These are phyloP conservation scores for Amorpha juglandis DNA, from an alignment of 2,888 invertebrate species.

Conservation along the genomic window DNA sequence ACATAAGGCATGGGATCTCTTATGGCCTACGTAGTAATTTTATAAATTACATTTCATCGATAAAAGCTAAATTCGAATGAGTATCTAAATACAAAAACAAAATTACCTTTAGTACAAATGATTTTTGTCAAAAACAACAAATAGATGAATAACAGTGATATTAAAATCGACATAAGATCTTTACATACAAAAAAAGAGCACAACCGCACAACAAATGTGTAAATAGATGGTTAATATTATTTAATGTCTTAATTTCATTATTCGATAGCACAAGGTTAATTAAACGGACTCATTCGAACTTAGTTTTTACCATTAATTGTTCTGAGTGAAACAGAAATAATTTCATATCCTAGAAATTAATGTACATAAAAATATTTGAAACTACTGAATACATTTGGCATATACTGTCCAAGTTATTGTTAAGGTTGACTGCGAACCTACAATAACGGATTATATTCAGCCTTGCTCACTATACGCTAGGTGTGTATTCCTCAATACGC, in stretches of 20 bases:
- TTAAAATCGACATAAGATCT: no score
- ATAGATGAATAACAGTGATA: no score
- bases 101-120: neutral
- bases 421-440: no score
- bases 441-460: neutral
- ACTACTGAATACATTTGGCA: constrained; percentile 15
- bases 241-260: neutral
- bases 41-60: constrained; percentile 6
- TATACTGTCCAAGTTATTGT: constrained; percentile 6
- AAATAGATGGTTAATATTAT: neutral
- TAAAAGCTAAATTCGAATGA: constrained; percentile 8
- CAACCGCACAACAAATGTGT: neutral
- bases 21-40: constrained; percentile 20
- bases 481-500: no score
- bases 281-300: neutral
- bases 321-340: constrained; percentile 13
- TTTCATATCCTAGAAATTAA: neutral
- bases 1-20: constrained; percentile 23
- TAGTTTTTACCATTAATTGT: neutral
- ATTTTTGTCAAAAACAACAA: neutral
- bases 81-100: neutral
- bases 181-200: no score
- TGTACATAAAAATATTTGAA: neutral
- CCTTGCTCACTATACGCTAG: no score
- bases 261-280: neutral